Evolutionary conservation across 1,140 invertebrate species (phyloP).

Genomic region (Mamestra configurata): DNA sequence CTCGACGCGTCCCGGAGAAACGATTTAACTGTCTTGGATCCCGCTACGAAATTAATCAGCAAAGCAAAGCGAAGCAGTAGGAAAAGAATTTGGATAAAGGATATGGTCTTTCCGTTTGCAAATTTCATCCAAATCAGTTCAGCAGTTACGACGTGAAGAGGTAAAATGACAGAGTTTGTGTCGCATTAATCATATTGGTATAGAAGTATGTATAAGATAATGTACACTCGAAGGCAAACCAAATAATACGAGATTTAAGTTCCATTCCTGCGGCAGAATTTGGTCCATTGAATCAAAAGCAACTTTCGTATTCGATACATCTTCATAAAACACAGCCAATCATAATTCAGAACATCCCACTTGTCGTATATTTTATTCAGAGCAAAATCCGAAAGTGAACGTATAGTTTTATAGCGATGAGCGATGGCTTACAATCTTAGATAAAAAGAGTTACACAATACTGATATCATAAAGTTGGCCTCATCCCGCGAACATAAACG

Average conservation of each 20-base stretch:
- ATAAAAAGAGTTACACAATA: slow-evolving; percentile 52
- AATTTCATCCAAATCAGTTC: no score
- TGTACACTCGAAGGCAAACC: not conserved
- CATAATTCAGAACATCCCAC: slow-evolving; percentile 22
- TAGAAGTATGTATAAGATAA: no score
- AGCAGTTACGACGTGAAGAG: no score
- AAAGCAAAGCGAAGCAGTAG: no score
- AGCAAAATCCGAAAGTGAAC: slow-evolving; percentile 37
- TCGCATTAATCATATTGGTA: no score
- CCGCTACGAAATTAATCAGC: no score
- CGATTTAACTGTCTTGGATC: no score
- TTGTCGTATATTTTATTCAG: slow-evolving; percentile 40
- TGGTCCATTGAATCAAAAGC: not conserved
- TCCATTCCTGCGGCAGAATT: not conserved
- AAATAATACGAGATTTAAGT: not conserved
- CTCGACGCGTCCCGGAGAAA: no score
- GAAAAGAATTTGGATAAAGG: no score
- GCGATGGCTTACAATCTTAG: slow-evolving; percentile 46
- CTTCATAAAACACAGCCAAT: slow-evolving; percentile 30
- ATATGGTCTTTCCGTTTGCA: no score
- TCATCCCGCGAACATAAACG: slow-evolving; percentile 55
- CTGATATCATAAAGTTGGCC: slow-evolving; percentile 48
- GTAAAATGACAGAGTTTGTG: no score
- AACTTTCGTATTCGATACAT: not conserved
- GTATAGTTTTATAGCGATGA: slow-evolving; percentile 37